phyloP scores from a whole-genome alignment of 1,140 invertebrate genomes.

The Rhynchophorus ferrugineus region DNA sequence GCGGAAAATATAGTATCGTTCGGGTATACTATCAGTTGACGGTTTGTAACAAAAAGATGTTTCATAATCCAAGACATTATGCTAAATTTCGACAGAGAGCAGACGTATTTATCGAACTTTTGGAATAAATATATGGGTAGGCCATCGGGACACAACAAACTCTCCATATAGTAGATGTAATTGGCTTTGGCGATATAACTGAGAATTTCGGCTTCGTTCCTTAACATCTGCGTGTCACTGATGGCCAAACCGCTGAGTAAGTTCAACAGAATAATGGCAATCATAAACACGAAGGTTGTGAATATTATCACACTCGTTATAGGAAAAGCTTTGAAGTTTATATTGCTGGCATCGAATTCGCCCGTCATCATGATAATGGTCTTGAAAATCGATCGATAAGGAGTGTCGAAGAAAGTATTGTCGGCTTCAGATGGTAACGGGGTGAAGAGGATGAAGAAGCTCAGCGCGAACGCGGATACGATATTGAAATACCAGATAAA shows the following conservation, averaged over 20 bases:
- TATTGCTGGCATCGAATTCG: slow-evolving; percentile 66
- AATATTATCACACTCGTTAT: slow-evolving; percentile 64
- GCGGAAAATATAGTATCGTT: no score
- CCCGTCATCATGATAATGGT: slow-evolving; percentile 77
- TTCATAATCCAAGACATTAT: no score
- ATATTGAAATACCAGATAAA: slow-evolving; percentile 69
- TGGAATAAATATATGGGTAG: no score
- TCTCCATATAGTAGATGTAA: slow-evolving; percentile 64
- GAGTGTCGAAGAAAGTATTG: slow-evolving; percentile 53
- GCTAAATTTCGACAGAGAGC: no score
- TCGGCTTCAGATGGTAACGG: slow-evolving; percentile 37
- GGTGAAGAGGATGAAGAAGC: slow-evolving; percentile 66
- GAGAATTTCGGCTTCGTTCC: slow-evolving; percentile 65
- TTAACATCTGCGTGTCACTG: slow-evolving; percentile 66
- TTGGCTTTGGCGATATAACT: slow-evolving; percentile 59
- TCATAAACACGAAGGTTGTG: slow-evolving; percentile 67
- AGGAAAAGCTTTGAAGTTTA: slow-evolving; percentile 61
- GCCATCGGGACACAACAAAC: no score
- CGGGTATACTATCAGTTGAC: no score
- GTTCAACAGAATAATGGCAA: slow-evolving; percentile 72
- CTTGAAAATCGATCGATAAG: slow-evolving; percentile 62
- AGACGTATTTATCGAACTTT: no score
- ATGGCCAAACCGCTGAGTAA: slow-evolving; percentile 73
- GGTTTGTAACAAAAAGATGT: no score
- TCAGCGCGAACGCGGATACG: slow-evolving; percentile 69